phyloP scores from a whole-genome alignment of 2,888 invertebrate genomes.

The Pyrgus malvae region DNA sequence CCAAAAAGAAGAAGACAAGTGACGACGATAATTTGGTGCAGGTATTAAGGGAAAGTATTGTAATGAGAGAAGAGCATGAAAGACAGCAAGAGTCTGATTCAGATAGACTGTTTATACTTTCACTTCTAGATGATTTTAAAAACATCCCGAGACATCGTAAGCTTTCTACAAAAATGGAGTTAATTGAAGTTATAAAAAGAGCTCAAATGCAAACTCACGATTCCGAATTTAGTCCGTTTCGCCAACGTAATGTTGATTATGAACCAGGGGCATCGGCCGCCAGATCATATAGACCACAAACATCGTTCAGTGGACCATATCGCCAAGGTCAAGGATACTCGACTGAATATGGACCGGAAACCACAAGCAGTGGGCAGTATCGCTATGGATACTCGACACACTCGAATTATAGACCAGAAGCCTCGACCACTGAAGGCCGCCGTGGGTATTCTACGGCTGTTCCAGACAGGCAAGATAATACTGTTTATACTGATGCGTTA shows the following conservation, averaged over 20 bases:
- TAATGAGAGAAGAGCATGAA: slow-evolving; percentile 41
- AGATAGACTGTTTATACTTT: slow-evolving; percentile 39
- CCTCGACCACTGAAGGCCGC: slow-evolving; percentile 37
- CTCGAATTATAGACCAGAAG: slow-evolving; percentile 39
- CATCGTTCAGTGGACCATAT: slow-evolving; percentile 39
- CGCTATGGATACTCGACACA: slow-evolving; percentile 36
- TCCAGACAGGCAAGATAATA: slow-evolving; percentile 40
- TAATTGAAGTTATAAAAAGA: slow-evolving; percentile 42
- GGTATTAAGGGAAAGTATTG: slow-evolving; percentile 41
- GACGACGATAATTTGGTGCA: slow-evolving; percentile 37
- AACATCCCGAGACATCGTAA: slow-evolving; percentile 40
- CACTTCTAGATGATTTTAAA: slow-evolving; percentile 41
- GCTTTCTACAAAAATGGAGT: slow-evolving; percentile 42
- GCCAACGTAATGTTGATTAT: slow-evolving; percentile 35
- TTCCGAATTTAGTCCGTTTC: slow-evolving; percentile 35
- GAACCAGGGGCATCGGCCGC: slow-evolving; percentile 32
- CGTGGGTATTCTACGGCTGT: slow-evolving; percentile 37
- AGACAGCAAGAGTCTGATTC: slow-evolving; percentile 40
- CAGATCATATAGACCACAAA: slow-evolving; percentile 39
- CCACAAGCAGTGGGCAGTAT: slow-evolving; percentile 38
- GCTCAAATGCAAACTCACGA: slow-evolving; percentile 40
- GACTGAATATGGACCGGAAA: slow-evolving; percentile 37
- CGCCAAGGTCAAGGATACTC: slow-evolving; percentile 40
- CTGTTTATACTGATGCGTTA: slow-evolving; percentile 38
- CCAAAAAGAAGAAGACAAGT: slow-evolving; percentile 41